Evolutionary conservation across 2,888 invertebrate genomes (phyloP).

Genomic region (Orchesellides sinensis): DNA sequence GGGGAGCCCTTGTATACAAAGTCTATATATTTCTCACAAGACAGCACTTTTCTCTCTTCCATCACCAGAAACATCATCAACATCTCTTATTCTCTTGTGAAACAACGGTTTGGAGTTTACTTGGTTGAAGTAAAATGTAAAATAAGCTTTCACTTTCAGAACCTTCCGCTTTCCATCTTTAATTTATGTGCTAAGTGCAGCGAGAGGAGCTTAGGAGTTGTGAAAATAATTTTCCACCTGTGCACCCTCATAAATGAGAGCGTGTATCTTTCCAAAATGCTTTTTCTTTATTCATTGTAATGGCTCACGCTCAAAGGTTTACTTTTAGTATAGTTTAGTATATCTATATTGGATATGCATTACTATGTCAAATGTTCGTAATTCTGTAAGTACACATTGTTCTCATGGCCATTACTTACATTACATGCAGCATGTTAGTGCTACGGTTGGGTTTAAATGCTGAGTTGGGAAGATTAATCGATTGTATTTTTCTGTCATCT

Average conservation of each 20-base stretch:
- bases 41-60: not conserved
- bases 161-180: not conserved
- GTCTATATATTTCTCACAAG: not conserved
- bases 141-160: not conserved
- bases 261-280: not conserved
- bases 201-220: not conserved
- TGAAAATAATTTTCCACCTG: conserved; percentile 8
- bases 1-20: not conserved
- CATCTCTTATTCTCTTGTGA: not conserved
- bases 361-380: not conserved
- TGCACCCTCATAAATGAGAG: not conserved
- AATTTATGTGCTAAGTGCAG: conserved; percentile 19
- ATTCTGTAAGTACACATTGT: not conserved
- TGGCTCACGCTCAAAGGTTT: too few relatives aligned
- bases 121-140: not conserved
- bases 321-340: too few relatives aligned
- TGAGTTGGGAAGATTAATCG: too few relatives aligned
- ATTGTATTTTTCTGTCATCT: too few relatives aligned
- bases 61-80: not conserved
- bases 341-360: not conserved
- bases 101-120: not conserved
- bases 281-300: too few relatives aligned
- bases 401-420: not conserved
- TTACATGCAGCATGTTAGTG: too few relatives aligned
- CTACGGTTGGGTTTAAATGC: too few relatives aligned